Conservation (phyloP, 2,113 vertebrate species). For the Cephalopterus ornatus region DNA sequence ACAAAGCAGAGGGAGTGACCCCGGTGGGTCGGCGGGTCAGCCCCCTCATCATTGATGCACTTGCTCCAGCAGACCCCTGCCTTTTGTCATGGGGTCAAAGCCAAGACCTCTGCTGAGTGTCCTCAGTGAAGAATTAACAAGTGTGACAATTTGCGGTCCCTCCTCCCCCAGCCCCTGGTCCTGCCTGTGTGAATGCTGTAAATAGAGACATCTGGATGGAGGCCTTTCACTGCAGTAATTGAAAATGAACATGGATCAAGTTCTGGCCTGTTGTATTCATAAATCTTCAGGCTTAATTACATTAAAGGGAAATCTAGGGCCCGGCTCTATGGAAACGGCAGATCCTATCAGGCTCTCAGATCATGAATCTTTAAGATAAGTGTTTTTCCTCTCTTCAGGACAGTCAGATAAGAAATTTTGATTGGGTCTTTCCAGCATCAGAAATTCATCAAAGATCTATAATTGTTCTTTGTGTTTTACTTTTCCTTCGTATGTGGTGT, state of each 20-base stretch:
- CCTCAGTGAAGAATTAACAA: conserved; percentile 86
- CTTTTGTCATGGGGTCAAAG: conserved; percentile 83
- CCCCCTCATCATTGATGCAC: conserved; percentile 80
- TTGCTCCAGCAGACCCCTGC: conserved; percentile 72
- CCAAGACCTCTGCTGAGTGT: conserved; percentile 85
- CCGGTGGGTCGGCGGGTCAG: conserved; percentile 70
- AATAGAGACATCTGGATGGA: conserved; percentile 89
- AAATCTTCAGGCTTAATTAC: conserved; percentile 96
- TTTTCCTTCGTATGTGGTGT: accelerated
- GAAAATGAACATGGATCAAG: conserved; percentile 95
- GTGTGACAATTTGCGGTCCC: conserved; percentile 84
- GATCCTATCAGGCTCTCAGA: conserved; percentile 84
- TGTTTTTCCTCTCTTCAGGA: conserved; percentile 67
- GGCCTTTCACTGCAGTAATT: conserved; percentile 88
- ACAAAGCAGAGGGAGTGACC: conserved; percentile 76
- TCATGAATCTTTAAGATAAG: conserved; percentile 84
- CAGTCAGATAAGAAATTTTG: conserved; percentile 65
- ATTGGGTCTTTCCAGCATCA: conserved; percentile 17
- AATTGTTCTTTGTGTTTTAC: background rate
- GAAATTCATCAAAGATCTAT: background rate
- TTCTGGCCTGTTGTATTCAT: conserved; percentile 91
- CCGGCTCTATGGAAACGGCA: conserved; percentile 87
- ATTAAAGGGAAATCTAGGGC: conserved; percentile 91
- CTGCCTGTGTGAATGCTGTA: conserved; percentile 85
- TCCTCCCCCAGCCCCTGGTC: conserved; percentile 70